Evolutionary conservation across 2,113 vertebrate genomes (phyloP), one percentile per base, ranked within the genome.

Genomic region (Otus sunia): DNA sequence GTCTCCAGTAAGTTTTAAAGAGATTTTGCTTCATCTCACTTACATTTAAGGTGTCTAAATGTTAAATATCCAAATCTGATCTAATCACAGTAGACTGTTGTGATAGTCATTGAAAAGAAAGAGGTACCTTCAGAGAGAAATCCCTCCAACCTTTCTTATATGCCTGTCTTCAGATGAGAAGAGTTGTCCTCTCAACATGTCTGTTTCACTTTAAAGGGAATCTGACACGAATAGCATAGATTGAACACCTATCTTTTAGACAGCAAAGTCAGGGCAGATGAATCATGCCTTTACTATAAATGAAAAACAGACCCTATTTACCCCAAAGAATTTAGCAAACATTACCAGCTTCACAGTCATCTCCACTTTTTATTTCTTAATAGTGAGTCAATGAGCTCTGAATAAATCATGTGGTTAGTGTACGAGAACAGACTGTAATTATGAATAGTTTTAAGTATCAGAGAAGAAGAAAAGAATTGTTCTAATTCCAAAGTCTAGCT

Each of bases 251-350:
- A 86, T 29, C 22, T 84, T 84, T 87, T 32, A 84, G 73, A 43
- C 47, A 63, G 39, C 10, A 80, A 92, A 80, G 49, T 43, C 73
- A 63, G 21, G 32, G n/a, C 20, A 80, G 23, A 72, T 87, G 58
- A 88, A 58, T 90, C 64, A 80, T 32, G 26, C 23, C 32, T 87
- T 62, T 76, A 72, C 22, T 84, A 64, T 39, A 93, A 92, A 95
- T 91, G 43, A 94, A 94, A 96, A 94, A 68, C 72, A 96, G 73
- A 95, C 32, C 36, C 49, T 92, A 72, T 74, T 71, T 88, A 78
- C n/a, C 12, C 43, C 53, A 81, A 96, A 93, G n/a, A 92, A 89
- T 81, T 75, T 81, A 81, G 49, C 34, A 92, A 93, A 92, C 64
- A 58, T 91, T 77, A 68, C 34, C 78, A 92, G 49, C 39, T 81